Base-by-base conservation (phyloP, 2,113 vertebrate species). In the Ploceus nigricollis region DNA sequence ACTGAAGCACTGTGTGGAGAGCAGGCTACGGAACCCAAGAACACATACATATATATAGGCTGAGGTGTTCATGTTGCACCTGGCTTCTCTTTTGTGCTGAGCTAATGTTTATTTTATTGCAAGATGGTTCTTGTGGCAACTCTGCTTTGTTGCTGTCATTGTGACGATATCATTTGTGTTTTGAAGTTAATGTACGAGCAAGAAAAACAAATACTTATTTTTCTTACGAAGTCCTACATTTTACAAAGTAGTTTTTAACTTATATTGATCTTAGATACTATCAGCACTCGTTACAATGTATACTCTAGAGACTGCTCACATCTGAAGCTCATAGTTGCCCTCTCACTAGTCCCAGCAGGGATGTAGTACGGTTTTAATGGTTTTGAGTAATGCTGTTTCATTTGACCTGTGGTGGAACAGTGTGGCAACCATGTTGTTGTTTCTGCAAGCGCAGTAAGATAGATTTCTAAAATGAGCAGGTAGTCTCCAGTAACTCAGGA, bases 191-290 rank as follows among this genome's bases (percentile, higher is more conserved):
- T 18, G 11, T 31, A 45, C 14, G 8, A 58, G 27, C 9, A 28
- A 71, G 50, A 16, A 53, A 94, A 69, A 61, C n/a, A 45, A 68
- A 63, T 14, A 10, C 0, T 0, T 15, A 6, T 1, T 82, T 56
- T 82, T 75, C 28, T 44, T 44, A 27, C 2, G 1, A 33, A 44
- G 44, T 27, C 10, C 2, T 14, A 6, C 4, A 0, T 50, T 27
- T 45, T 65, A 47, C 42, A 8, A 50, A 83, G 14, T 24, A 15
- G 8, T 6, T 66, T 78, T 82, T 70, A 10, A 33, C 20, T 56
- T 89, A 3, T 10, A 6, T 39, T 80, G 47, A 65, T 10, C 0
- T 1, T 18, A 39, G 35, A 28, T 66, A 58, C 33, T 57, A 39
- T 77, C 50, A 25, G 33, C 10, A 66, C 3, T 70, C 6, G 56